These are phyloP conservation scores for Phaethon lepturus DNA, from an alignment of 2,113 vertebrate species.

Conservation along the genomic window DNA sequence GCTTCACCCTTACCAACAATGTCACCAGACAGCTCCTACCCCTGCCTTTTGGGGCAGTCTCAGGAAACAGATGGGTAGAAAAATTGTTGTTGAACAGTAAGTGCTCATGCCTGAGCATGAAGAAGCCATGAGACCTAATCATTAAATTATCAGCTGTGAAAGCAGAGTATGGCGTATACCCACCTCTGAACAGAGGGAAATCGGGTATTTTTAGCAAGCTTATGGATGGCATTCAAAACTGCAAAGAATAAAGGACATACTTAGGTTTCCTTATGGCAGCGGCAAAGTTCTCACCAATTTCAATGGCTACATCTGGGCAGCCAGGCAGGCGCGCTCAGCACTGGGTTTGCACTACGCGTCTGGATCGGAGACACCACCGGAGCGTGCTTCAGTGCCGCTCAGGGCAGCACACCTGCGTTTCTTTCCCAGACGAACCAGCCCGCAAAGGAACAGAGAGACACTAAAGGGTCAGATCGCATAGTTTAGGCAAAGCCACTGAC, in stretches of 20 bases:
- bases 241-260: neutral
- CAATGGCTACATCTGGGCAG: neutral
- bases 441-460: neutral
- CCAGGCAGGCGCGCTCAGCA: neutral
- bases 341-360: neutral
- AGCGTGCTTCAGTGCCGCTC: neutral
- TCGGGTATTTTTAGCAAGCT: neutral
- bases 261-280: neutral
- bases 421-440: neutral
- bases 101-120: neutral
- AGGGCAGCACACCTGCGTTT: neutral
- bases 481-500: neutral
- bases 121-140: neutral
- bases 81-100: neutral
- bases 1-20: neutral
- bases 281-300: neutral
- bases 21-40: neutral
- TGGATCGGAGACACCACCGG: accelerated
- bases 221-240: neutral
- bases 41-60: neutral
- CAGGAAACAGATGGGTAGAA: neutral
- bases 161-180: neutral
- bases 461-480: neutral
- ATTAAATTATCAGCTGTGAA: neutral
- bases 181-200: neutral